These are phyloP conservation scores for Xylophagus ater DNA, from an alignment of 2,888 invertebrate species.

Conservation along the genomic window DNA sequence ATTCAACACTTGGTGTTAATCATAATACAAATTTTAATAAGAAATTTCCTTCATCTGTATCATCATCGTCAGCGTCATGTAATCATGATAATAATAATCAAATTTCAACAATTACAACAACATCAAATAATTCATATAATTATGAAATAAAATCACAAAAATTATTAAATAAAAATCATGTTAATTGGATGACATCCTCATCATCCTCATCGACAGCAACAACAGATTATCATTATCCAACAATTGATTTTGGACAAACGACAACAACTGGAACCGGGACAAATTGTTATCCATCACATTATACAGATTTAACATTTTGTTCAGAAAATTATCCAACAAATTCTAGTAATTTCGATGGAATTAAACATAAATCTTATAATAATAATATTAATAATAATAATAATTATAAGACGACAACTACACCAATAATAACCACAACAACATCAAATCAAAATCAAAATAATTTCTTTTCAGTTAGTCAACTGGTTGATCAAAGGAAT, in stretches of 20 bases:
- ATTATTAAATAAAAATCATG: slow-evolving; percentile 15
- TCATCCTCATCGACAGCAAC: neutral
- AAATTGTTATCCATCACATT: slow-evolving; percentile 5
- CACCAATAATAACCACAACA: neutral
- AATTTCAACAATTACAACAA: neutral
- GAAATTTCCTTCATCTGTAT: neutral
- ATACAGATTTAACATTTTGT: no score
- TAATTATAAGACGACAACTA: slow-evolving; percentile 15
- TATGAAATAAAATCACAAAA: slow-evolving; percentile 16
- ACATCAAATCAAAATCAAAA: no score
- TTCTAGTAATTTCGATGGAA: slow-evolving; percentile 1
- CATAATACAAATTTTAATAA: neutral
- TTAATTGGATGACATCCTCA: slow-evolving; percentile 22
- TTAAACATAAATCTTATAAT: slow-evolving; percentile 13
- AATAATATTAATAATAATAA: slow-evolving; percentile 18
- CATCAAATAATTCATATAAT: slow-evolving; percentile 16
- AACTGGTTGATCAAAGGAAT: slow-evolving; percentile 42
- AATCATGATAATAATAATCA: neutral
- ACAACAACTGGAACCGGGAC: neutral
- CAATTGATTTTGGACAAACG: neutral
- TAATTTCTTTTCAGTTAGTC: slow-evolving; percentile 51
- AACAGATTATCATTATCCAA: neutral
- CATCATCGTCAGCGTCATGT: neutral
- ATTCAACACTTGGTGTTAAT: slow-evolving; percentile 11
- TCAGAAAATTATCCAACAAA: no score